These are phyloP conservation scores for Temnopleurus reevesii DNA, from an alignment of 53 echinoderm and acorn worm species.

Conservation along the genomic window DNA sequence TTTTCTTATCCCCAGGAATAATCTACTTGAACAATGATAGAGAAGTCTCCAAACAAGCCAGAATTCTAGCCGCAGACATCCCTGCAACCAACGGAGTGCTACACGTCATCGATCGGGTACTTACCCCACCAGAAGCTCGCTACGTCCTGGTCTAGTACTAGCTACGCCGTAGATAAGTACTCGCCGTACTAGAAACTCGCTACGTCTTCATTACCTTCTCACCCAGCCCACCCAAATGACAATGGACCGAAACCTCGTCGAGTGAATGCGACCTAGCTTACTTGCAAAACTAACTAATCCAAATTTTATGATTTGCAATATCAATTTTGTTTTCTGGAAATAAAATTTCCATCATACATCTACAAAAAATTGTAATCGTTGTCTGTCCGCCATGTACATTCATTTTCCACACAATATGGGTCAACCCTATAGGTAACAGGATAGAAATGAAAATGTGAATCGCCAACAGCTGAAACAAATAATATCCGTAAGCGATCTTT, in stretches of 20 bases:
- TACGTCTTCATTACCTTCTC: not conserved
- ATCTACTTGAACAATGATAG: not conserved
- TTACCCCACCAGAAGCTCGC: not conserved
- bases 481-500: too few relatives aligned
- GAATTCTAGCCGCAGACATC: not conserved
- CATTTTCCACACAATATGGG: too few relatives aligned
- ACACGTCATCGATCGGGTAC: not conserved
- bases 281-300: not conserved
- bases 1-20: not conserved
- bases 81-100: not conserved
- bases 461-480: too few relatives aligned
- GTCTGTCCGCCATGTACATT: too few relatives aligned
- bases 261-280: not conserved
- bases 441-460: too few relatives aligned
- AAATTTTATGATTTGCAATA: not conserved
- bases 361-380: too few relatives aligned
- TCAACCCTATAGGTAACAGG: too few relatives aligned
- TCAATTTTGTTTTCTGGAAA: not conserved
- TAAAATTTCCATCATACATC: not conserved
- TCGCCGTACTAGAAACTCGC: not conserved
- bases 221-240: not conserved
- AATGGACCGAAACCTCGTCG: not conserved
- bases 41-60: not conserved
- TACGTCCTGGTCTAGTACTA: not conserved
- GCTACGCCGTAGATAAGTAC: not conserved